Base-by-base conservation (phyloP, 2,797 vertebrate genomes). In the Parauchenoglanis punctatus region DNA sequence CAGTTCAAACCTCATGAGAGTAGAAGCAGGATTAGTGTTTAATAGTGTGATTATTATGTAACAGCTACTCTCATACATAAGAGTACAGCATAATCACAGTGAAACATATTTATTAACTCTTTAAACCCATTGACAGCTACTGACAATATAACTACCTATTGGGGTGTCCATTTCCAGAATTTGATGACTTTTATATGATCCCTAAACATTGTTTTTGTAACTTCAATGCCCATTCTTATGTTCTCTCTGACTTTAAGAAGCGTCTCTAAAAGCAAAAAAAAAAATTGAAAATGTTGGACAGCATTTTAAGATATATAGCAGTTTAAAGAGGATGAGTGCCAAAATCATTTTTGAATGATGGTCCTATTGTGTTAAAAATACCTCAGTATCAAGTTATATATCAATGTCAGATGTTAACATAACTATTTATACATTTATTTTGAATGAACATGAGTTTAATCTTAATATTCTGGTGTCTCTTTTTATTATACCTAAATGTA, bases 151-250 rank as follows among this genome's bases (percentile, higher is more conserved):
- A 13, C 31, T 59, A 80, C 18, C 3, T 40, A 40, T 59, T 5
- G 20, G 52, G 28, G 54, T 20, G 17, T 78, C n/a, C 3, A 40
- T 20, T 10, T 28, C 56, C 17, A 56, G 2, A 77, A 77, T 56
- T 54, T 25, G 10, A 44, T 54, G 2, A 80, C 59, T 23, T 63
- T 44, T 25, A 81, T 4, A 59, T 52, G 28, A 31, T 2, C 15
- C 0, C 8, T 65, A 77, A 65, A 77, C 31, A 67, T 56, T 4
- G 23, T 20, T 46, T 17, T 25, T 23, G 0, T n/a, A 6, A 85
- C 44, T 70, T 81, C 23, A 72, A 25, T 81, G 77, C 75, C 70
- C 35, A 58, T n/a, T 35, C 31, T n/a, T 58, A 46, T 72, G 85
- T 59, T 15, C 31, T 78, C 3, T 59, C 17, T 58, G 44, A 76